These are phyloP conservation scores for Cirrhinus mrigala DNA, from an alignment of 2,797 vertebrate species.

Conservation along the genomic window DNA sequence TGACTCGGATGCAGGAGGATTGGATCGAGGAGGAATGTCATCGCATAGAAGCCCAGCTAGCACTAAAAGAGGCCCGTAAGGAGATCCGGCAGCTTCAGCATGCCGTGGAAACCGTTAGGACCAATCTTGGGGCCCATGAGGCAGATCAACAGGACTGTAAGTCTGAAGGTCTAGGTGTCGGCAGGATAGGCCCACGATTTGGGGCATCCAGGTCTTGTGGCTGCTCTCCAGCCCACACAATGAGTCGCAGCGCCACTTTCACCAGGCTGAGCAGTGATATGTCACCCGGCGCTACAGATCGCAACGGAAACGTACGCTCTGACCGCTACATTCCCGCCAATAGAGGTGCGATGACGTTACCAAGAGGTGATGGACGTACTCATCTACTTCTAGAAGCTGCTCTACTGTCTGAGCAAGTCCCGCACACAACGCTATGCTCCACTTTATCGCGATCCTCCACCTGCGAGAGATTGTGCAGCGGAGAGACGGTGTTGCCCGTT, in stretches of 20 bases:
- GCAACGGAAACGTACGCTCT: slow-evolving; percentile 76
- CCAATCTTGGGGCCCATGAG: slow-evolving; percentile 84
- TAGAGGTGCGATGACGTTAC: slow-evolving; percentile 80
- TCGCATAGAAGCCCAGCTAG: slow-evolving; percentile 94
- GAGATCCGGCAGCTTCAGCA: slow-evolving; percentile 96
- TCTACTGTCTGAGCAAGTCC: slow-evolving; percentile 80
- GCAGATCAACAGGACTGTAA: slow-evolving; percentile 75
- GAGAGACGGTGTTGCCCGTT: slow-evolving; percentile 70
- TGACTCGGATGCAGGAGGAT: slow-evolving; percentile 96
- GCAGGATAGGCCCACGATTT: slow-evolving; percentile 62
- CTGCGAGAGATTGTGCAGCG: slow-evolving; percentile 82
- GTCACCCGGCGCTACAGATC: slow-evolving; percentile 77
- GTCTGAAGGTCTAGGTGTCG: slow-evolving; percentile 81
- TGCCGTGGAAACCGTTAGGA: slow-evolving; percentile 89
- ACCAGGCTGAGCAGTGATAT: slow-evolving; percentile 89
- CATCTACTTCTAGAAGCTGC: slow-evolving; percentile 85
- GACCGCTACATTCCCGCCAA: slow-evolving; percentile 62
- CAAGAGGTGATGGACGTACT: slow-evolving; percentile 77
- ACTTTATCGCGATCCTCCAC: slow-evolving; percentile 80
- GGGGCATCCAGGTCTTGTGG: slow-evolving; percentile 83
- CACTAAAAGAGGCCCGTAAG: slow-evolving; percentile 92
- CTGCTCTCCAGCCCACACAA: slow-evolving; percentile 89
- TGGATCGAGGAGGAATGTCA: slow-evolving; percentile 99
- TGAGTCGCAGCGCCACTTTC: slow-evolving; percentile 88
- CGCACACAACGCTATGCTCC: slow-evolving; percentile 63